Evolutionary conservation across 2,797 vertebrate genomes (phyloP).

Genomic region (Sebastes itinus): DNA sequence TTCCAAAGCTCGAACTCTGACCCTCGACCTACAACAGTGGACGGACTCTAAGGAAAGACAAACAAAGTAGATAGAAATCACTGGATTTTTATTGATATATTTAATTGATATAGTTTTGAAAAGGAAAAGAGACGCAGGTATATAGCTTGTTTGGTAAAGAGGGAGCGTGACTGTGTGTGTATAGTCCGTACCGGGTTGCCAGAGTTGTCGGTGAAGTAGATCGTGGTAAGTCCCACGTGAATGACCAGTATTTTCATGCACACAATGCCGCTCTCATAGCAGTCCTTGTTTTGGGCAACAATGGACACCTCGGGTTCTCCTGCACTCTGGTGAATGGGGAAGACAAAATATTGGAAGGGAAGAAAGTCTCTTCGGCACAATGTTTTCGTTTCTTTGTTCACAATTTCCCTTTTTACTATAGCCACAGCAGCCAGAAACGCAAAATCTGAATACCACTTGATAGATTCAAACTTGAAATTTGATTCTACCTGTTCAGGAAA

Average conservation of each 20-base stretch:
- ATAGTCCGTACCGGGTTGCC: constrained; percentile 86
- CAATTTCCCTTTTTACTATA: not conserved
- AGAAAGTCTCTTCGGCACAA: not conserved
- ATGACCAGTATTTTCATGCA: constrained; percentile 96
- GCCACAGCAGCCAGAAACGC: not conserved
- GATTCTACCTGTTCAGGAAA: constrained; percentile 3
- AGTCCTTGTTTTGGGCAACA: constrained; percentile 96
- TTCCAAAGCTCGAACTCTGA: constrained; percentile 93
- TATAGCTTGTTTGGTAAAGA: not conserved
- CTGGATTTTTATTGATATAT: not conserved
- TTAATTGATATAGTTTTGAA: not conserved
- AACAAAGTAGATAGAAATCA: not conserved
- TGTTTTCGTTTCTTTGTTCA: not conserved
- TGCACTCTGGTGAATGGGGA: constrained; percentile 83
- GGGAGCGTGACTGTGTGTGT: constrained; percentile 9
- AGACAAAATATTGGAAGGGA: constrained; percentile 21
- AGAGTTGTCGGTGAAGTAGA: constrained; percentile 93
- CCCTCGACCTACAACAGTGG: constrained; percentile 83
- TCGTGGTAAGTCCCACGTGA: constrained; percentile 91
- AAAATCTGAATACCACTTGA: not conserved
- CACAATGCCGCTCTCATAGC: constrained; percentile 98
- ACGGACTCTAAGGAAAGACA: constrained; percentile 75
- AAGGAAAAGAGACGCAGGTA: not conserved
- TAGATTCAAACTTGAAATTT: constrained; percentile 9
- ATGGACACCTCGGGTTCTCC: constrained; percentile 91